These are phyloP conservation scores for Calidris pugnax DNA, from an alignment of 2,113 vertebrate genomes.

Conservation along the genomic window DNA sequence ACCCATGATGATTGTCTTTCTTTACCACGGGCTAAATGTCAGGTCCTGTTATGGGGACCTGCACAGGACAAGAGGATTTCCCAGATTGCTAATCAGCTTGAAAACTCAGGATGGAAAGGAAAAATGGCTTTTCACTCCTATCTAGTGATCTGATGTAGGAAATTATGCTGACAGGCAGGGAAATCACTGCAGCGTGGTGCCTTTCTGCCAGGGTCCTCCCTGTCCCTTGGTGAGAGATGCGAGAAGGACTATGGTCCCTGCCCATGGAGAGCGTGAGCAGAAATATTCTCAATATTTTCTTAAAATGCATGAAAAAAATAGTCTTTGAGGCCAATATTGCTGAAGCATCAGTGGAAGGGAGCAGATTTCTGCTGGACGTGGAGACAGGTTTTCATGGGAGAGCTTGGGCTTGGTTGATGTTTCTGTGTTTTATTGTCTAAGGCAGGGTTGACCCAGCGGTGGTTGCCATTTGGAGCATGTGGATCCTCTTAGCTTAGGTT, in stretches of 20 bases:
- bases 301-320: not conserved
- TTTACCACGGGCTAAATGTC: not conserved
- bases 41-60: not conserved
- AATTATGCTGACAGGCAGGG: fast-evolving
- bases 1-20: too few relatives aligned
- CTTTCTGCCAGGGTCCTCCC: not conserved
- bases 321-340: not conserved
- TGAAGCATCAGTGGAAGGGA: not conserved
- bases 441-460: not conserved
- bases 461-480: not conserved
- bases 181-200: not conserved
- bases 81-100: not conserved
- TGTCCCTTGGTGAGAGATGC: not conserved
- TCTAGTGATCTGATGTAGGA: not conserved
- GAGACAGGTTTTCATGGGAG: not conserved
- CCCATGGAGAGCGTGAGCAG: fast-evolving
- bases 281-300: not conserved
- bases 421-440: not conserved
- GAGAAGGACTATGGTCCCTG: fast-evolving
- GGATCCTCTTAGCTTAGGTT: fast-evolving
- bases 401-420: fast-evolving
- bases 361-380: not conserved
- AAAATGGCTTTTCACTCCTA: not conserved
- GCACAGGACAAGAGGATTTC: not conserved
- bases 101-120: not conserved